These are phyloP conservation scores for Sylvilagus bachmani DNA, from an alignment of 2,113 vertebrate genomes.

Conservation along the genomic window DNA sequence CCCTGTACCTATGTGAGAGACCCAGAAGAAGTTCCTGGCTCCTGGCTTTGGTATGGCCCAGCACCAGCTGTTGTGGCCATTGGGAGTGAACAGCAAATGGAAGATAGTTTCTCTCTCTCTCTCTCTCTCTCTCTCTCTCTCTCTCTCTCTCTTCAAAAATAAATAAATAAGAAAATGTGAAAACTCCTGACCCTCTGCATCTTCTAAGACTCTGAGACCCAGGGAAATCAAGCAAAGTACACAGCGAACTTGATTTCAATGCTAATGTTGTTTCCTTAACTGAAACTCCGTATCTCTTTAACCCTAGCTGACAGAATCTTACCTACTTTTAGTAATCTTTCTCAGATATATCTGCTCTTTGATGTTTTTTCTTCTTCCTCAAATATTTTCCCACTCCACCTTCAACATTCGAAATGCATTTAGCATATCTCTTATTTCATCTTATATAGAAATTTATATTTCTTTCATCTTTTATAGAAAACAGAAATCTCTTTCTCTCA, in stretches of 20 bases:
- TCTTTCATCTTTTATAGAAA: neutral
- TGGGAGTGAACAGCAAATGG: too few relatives aligned
- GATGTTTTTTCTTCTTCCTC: neutral
- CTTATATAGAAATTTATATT: too few relatives aligned
- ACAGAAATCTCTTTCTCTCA: neutral
- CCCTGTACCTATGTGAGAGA: too few relatives aligned
- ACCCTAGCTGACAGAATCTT: neutral
- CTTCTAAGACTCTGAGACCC: neutral
- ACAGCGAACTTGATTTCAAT: neutral
- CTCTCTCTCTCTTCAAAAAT: too few relatives aligned
- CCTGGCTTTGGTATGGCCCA: too few relatives aligned
- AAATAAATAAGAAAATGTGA: neutral
- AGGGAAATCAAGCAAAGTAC: neutral
- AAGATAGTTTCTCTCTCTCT: too few relatives aligned
- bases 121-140: too few relatives aligned
- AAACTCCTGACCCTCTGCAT: neutral
- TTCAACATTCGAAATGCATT: neutral
- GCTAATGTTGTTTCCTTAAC: neutral
- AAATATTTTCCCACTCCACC: neutral
- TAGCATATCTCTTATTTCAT: neutral
- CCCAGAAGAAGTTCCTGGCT: too few relatives aligned
- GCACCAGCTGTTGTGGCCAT: too few relatives aligned
- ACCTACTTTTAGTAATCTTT: too few relatives aligned
- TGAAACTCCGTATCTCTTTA: neutral
- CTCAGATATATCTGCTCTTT: neutral